These are phyloP conservation scores for Xyrauchen texanus DNA, from an alignment of 2,113 vertebrate species.

Conservation along the genomic window DNA sequence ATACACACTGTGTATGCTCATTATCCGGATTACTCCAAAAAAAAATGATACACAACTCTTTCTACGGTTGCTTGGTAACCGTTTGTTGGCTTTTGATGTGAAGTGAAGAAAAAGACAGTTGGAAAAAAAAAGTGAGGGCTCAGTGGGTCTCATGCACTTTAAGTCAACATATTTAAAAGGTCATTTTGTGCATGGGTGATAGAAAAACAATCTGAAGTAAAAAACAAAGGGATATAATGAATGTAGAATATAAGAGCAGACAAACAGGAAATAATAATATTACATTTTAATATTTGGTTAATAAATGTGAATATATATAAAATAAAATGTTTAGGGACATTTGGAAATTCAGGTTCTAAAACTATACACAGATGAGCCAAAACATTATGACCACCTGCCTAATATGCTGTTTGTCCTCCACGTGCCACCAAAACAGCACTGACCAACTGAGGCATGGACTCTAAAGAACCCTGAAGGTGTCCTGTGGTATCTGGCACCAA, in stretches of 20 bases:
- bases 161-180: constrained; percentile 34
- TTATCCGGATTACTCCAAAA: constrained; percentile 22
- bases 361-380: too few species aligned
- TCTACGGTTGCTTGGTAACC: constrained; percentile 52
- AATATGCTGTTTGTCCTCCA: too few species aligned
- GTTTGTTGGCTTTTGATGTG: constrained; percentile 33
- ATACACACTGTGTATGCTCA: background rate
- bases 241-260: background rate
- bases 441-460: too few species aligned
- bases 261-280: background rate
- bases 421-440: too few species aligned
- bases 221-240: background rate
- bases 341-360: too few species aligned
- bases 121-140: background rate
- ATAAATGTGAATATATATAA: too few species aligned
- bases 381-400: too few species aligned
- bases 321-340: too few species aligned
- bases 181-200: constrained; percentile 2
- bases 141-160: constrained; percentile 22
- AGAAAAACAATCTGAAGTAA: background rate
- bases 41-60: constrained; percentile 16
- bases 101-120: constrained; percentile 25
- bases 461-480: too few species aligned
- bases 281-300: too few species aligned
- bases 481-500: too few species aligned